Base-by-base conservation (phyloP, 1,140 invertebrate species). In the Whitmania pigra region DNA sequence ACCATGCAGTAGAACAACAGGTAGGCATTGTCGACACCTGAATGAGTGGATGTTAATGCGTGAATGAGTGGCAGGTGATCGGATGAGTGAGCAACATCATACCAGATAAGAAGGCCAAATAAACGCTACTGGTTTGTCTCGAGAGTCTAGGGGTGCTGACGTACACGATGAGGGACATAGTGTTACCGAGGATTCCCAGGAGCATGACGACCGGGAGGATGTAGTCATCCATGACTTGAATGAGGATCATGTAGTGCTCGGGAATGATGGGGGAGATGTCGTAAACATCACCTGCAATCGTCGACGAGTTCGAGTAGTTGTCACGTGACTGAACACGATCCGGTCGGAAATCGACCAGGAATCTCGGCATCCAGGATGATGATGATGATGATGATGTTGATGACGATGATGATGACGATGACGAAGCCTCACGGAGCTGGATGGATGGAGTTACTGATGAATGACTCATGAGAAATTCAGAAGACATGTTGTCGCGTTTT, bases 1-100 rank as follows among this genome's bases (percentile, higher is more conserved):
- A 86, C 82, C 0, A 87, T 78, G 43, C 89, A 82, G 0, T 89
- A 76, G 7, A 86, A 83, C 9, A 87, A 70, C 17, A 91, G 80
- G 74, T 88, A 90, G 6, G 87, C 83, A 0, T 88, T 88, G 80
- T 92, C 89, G 53, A 88, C 88, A 5, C 89, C 80, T 0, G 89
- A 88, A 55, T 91, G 78, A 49, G 15, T 11, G 43, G 0, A 88
- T 88, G 0, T 15, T 88, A 91, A 49, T 49, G 43, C 5, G 15
- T 49, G 43, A 79, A 77, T 91, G 91, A 76, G 87, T 88, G n/a
- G 69, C 72, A 7, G 75, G 89, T 0, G 88, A 89, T 11, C 88
- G 84, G 69, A 87, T 84, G 5, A 87, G 83, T 27, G 91, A 63
- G 9, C 11, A 63, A 63, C 57, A n/a, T 31, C 20, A 3, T 25